Evolutionary conservation across 2,888 invertebrate genomes (phyloP), one percentile per base, ranked within the genome.

Genomic region (Caenorhabditis sp.): DNA sequence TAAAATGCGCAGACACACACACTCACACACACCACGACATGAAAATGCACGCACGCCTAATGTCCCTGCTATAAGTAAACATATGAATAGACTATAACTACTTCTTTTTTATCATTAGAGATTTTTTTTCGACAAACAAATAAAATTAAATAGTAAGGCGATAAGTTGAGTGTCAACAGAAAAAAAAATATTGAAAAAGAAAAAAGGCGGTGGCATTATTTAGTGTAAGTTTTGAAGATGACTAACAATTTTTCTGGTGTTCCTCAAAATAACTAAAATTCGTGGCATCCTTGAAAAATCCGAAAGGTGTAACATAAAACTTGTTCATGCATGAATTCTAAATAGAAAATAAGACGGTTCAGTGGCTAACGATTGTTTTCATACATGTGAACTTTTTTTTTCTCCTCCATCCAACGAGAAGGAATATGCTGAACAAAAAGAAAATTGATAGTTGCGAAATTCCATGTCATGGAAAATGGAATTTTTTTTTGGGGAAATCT

Each of bases 1-100:
- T 49, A 37, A 49, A 49, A 50, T 50, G 60, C n/a, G 21, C 19
- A 5, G 8, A 21, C 36, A 58, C 10, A 58, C 57, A 58, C n/a
- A 14, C 19, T 1, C 19, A 21, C 36, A 58, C 10, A 58, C 57
- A 58, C 57, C n/a, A 31, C 17, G 19, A 36, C 57, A 27, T n/a
- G 24, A 31, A 58, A 36, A n/a, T 36, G 14, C 57, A 58, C 21
- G 36, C 31, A 21, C 27, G 6, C 26, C 24, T 4, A 6, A 19
- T n/a, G 12, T 43, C 17, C 43, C 43, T 17, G 14, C 17, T 14
- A 3, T 36, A 36, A 36, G 6, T 36, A 36, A 36, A 5, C 36
- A 36, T 36, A 36, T 36, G 36, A 36, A 36, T 36, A 36, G 36
- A 36, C 5, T 5, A 36, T 8, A 36, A 36, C 36, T 12, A 12